Conservation (phyloP, 1,140 invertebrate genomes). For the Neotoxoptera formosana region DNA sequence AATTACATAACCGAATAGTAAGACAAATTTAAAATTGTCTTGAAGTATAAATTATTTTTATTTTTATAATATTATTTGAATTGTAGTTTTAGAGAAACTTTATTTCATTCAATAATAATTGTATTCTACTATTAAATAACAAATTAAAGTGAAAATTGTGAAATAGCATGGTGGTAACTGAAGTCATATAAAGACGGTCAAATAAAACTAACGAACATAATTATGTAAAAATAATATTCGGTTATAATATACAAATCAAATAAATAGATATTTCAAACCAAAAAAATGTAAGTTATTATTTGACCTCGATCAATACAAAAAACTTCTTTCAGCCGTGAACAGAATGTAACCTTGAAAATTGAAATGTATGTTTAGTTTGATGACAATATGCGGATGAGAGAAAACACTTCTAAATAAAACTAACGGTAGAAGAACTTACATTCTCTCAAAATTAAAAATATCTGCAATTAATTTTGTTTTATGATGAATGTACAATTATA, state of each 20-base stretch:
- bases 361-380: not conserved
- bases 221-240: not conserved
- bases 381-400: not conserved
- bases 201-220: not conserved
- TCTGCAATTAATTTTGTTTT: not conserved
- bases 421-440: not conserved
- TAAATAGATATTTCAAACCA: not conserved
- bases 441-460: not conserved
- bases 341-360: not conserved
- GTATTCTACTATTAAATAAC: not conserved
- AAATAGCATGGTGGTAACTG: not conserved
- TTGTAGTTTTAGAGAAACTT: not conserved
- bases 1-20: not conserved
- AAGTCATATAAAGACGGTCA: not conserved
- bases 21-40: not conserved
- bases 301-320: not conserved
- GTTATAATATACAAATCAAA: not conserved
- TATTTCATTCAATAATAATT: not conserved
- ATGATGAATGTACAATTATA: not conserved
- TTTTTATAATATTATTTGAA: not conserved
- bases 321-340: not conserved
- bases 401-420: not conserved
- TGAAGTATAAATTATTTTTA: not conserved
- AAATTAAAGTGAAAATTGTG: not conserved
- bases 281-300: constrained; percentile 2